These are phyloP conservation scores for Parus major DNA, from an alignment of 2,113 vertebrate genomes.

Conservation along the genomic window DNA sequence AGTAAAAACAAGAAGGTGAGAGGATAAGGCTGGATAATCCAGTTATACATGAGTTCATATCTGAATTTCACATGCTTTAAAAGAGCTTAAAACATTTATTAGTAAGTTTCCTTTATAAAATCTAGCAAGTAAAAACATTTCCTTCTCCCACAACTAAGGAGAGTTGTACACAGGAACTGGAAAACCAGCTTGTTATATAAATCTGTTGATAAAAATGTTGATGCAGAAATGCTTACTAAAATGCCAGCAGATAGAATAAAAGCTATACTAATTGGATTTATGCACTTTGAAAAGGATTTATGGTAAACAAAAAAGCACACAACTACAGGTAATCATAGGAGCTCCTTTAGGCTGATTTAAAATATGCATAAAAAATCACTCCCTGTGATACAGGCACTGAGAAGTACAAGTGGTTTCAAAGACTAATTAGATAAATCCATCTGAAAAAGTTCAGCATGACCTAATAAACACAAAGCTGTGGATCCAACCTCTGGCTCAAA, in stretches of 20 bases:
- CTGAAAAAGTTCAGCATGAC: slow-evolving; percentile 15
- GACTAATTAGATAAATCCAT: slow-evolving; percentile 36
- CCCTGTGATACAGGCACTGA: not conserved
- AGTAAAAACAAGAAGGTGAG: not conserved
- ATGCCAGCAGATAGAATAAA: not conserved
- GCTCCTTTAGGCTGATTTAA: not conserved
- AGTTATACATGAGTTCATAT: not conserved
- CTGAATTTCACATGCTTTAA: not conserved
- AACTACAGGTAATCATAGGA: not conserved
- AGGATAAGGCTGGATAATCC: not conserved
- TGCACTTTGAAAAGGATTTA: not conserved
- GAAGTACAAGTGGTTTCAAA: slow-evolving; percentile 7
- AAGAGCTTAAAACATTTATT: not conserved
- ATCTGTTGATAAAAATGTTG: slow-evolving; percentile 19
- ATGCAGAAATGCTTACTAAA: slow-evolving; percentile 1
- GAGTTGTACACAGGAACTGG: not conserved
- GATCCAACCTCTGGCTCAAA: not conserved
- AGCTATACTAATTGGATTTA: slow-evolving; percentile 30
- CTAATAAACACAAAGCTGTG: not conserved
- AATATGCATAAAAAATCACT: not conserved
- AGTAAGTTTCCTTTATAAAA: not conserved
- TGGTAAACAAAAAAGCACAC: not conserved
- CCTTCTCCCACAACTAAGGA: not conserved
- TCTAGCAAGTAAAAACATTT: not conserved
- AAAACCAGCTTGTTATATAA: slow-evolving; percentile 1